Evolutionary conservation across 2,797 vertebrate species (phyloP).

Genomic region (Rhinoraja longicauda): DNA sequence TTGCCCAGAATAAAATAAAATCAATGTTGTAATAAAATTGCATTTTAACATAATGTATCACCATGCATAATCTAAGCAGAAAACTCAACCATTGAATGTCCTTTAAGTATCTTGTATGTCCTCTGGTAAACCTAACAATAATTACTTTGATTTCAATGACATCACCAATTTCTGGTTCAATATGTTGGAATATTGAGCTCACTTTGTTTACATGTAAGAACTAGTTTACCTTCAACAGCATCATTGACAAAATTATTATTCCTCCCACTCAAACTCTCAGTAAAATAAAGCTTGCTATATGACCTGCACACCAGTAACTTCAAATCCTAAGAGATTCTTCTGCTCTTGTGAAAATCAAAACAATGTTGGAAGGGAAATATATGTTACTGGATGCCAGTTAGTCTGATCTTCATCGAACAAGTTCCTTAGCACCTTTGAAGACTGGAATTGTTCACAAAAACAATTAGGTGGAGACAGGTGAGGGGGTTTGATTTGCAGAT

Average conservation of each 20-base stretch:
- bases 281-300: neutral
- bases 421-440: neutral
- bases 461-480: neutral
- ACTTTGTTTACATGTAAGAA: neutral
- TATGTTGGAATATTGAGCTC: neutral
- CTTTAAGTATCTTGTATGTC: neutral
- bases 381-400: neutral
- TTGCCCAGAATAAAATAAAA: slow-evolving; percentile 7
- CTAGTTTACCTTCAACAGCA: neutral
- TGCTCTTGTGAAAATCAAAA: neutral
- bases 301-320: neutral
- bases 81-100: neutral
- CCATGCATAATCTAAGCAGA: neutral
- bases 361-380: no score
- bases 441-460: neutral
- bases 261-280: neutral
- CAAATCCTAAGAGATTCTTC: neutral
- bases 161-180: neutral
- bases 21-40: slow-evolving; percentile 26
- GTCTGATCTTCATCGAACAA: neutral
- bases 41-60: neutral
- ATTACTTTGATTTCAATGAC: neutral
- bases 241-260: neutral
- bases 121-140: neutral
- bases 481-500: no score